Evolutionary conservation across 2,113 vertebrate genomes (phyloP).

Genomic region (Pantherophis guttatus): DNA sequence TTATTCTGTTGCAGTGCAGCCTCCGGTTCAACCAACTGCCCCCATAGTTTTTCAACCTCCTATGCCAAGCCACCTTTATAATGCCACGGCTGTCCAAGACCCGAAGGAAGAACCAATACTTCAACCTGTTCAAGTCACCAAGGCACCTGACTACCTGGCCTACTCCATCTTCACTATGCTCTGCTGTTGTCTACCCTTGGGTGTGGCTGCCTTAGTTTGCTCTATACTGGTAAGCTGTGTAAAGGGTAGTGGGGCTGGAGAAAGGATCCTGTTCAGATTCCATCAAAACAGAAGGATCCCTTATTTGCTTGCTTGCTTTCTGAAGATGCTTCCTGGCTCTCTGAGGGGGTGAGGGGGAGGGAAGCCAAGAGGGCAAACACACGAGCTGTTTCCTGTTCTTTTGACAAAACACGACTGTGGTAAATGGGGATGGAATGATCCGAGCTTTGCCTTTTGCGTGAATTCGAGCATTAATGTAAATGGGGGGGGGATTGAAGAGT

Average conservation of each 20-base stretch:
- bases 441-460: background rate
- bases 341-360: too few species aligned
- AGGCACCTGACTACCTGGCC: slow-evolving; percentile 65
- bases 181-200: slow-evolving; percentile 76
- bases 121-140: background rate
- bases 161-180: slow-evolving; percentile 77
- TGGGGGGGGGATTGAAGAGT: background rate
- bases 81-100: accelerated
- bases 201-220: slow-evolving; percentile 69
- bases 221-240: slow-evolving; percentile 65
- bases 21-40: background rate
- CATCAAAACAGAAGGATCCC: background rate
- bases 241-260: background rate
- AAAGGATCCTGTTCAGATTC: background rate
- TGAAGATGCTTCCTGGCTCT: background rate
- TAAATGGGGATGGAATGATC: background rate
- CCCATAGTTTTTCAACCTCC: too few species aligned
- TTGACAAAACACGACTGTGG: background rate
- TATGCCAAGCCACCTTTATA: background rate
- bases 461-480: background rate
- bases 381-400: background rate
- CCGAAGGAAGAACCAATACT: too few species aligned
- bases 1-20: background rate
- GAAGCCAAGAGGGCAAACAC: background rate
- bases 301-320: background rate